Base-by-base conservation (phyloP, 2,888 invertebrate genomes). In the Dasysyrphus tricinctus region DNA sequence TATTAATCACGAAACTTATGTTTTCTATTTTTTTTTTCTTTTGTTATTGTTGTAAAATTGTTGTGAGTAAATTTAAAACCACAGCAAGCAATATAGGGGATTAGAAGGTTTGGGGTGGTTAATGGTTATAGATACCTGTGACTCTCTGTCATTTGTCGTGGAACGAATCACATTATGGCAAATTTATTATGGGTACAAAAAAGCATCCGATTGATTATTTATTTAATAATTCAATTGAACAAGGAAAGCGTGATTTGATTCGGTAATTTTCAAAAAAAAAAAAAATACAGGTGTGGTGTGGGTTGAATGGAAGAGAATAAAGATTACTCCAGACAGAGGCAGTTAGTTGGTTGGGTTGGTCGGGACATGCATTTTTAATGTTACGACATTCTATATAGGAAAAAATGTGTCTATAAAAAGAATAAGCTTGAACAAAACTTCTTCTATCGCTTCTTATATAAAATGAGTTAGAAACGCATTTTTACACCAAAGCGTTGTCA, bases 1-100 rank as follows among this genome's bases (percentile, higher is more conserved):
- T 85, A 85, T 85, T 85, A 80, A 85, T 85, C 84, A 85, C 80
- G 80, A 80, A 85, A 77, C 72, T 80, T 37, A 24, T 85, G 84
- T 85, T 84, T 44, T 56, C 14, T 56, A 19, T 19, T 44, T 16
- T 37, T 37, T 12, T 42, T 5, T 37, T 37, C 5, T 42, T 5
- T 7, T 19, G 0, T 2, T 14, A 24, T 47, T 29, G 5, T 11
- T n/a, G 39, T 44, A 42, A 75, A 54, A 42, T 24, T 69, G 37
- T 44, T 73, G 47, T 19, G 44, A 61, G 57, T 42, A 69, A 54
- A 37, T 69, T 79, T 70, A 24, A 73, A 32, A 32, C 59, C 63
- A 57, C 16, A 69, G 14, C 44, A n/a, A 69, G 14, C 44, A n/a
- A 39, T 19, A 39, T 19, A 39, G 67, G 12, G 42, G 34, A 49